A percentile compares a stretch with the other conserved stretches of the same genome.
Evolutionary conservation across 2,888 invertebrate species (phyloP).

Genomic region (Oxyteleia sp.): DNA sequence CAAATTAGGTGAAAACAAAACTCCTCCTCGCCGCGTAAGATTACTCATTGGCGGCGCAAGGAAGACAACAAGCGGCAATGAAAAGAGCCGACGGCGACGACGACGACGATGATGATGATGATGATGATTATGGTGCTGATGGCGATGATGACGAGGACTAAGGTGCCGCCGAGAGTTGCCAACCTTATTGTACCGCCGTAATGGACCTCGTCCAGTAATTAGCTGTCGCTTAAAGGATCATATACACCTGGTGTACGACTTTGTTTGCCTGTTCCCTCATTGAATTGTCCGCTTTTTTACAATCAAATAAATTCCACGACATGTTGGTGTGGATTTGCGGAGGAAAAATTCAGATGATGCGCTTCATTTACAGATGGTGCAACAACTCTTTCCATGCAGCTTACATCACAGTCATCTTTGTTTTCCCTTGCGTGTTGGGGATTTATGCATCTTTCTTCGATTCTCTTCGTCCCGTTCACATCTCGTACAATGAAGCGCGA

Average conservation of each 20-base stretch:
- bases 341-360: too few relatives aligned
- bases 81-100: slow-evolving; percentile 51
- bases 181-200: slow-evolving; percentile 74
- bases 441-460: too few relatives aligned
- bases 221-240: slow-evolving; percentile 72
- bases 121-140: too few relatives aligned
- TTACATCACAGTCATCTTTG: too few relatives aligned
- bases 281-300: slow-evolving; percentile 20
- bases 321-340: too few relatives aligned
- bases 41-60: slow-evolving; percentile 58
- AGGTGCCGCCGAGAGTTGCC: slow-evolving; percentile 54
- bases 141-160: slow-evolving; percentile 51
- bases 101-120: slow-evolving; percentile 57
- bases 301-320: too few relatives aligned
- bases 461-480: too few relatives aligned
- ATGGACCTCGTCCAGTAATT: slow-evolving; percentile 78
- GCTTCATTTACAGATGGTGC: too few relatives aligned
- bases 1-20: slow-evolving; percentile 86
- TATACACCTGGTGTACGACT: slow-evolving; percentile 40
- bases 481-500: slow-evolving; percentile 50
- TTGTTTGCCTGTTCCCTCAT: slow-evolving; percentile 22
- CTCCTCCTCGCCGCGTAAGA: slow-evolving; percentile 69
- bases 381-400: too few relatives aligned
- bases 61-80: slow-evolving; percentile 38
- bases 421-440: too few relatives aligned